Evolutionary conservation across 2,797 vertebrate species (phyloP).

Genomic region (Gallinago stenura): DNA sequence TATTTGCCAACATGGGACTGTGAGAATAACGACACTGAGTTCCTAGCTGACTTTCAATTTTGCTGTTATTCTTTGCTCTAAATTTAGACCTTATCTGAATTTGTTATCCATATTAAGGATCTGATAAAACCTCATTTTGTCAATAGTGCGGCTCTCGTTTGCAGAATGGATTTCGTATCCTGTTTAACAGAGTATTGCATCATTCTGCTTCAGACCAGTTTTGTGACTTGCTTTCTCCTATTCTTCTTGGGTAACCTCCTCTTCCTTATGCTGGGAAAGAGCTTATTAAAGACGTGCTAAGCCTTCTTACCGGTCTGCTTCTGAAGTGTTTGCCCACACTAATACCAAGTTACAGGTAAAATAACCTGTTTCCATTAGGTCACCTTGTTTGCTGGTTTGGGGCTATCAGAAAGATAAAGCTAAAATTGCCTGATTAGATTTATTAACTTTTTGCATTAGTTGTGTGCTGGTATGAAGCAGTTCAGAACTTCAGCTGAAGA

Average conservation of each 20-base stretch:
- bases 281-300: background rate
- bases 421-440: background rate
- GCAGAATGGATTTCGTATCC: background rate
- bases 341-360: background rate
- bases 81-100: background rate
- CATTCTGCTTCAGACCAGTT: conserved; percentile 38
- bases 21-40: background rate
- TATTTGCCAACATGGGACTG: background rate
- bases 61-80: background rate
- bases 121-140: background rate
- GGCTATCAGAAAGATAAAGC: background rate
- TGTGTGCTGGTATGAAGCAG: background rate
- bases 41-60: background rate
- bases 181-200: conserved; percentile 21
- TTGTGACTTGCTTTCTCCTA: conserved; percentile 20
- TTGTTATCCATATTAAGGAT: background rate
- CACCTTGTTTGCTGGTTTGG: background rate
- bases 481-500: background rate
- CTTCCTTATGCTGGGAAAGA: background rate
- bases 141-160: background rate
- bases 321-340: background rate
- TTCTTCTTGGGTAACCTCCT: background rate
- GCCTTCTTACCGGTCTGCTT: background rate
- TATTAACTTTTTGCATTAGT: background rate
- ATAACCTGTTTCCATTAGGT: background rate